Conservation (phyloP, 2,888 invertebrate genomes). For the Chironomus tentans region DNA sequence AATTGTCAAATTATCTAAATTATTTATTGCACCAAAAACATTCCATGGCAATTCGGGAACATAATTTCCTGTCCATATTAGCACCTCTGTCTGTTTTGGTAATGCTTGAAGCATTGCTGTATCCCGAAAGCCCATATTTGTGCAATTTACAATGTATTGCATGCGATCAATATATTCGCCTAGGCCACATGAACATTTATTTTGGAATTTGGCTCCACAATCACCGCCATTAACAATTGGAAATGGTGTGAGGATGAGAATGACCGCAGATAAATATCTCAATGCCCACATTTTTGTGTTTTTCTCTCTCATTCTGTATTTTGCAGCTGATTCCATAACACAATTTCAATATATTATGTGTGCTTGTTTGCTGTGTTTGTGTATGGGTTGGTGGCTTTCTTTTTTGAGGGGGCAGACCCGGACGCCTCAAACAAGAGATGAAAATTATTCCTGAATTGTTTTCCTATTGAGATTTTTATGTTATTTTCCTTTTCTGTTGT, state of each 20-base stretch:
- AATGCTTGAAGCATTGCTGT: constrained; percentile 51
- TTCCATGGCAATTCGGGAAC: constrained; percentile 57
- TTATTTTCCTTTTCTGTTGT: background rate
- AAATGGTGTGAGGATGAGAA: background rate
- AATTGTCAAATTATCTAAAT: constrained; percentile 49
- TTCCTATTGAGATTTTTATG: background rate
- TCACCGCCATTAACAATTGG: constrained; percentile 23
- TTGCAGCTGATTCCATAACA: background rate
- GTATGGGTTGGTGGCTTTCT: background rate
- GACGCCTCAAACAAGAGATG: background rate
- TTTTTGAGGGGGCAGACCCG: background rate
- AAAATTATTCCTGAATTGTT: background rate
- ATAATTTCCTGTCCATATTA: constrained; percentile 63
- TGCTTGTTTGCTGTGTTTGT: background rate
- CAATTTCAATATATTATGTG: background rate
- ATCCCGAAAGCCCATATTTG: constrained; percentile 50
- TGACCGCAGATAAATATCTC: constrained; percentile 22
- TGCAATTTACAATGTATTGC: constrained; percentile 60
- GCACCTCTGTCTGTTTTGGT: constrained; percentile 55
- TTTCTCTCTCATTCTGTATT: background rate
- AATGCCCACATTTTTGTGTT: constrained; percentile 16
- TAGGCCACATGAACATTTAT: constrained; percentile 49
- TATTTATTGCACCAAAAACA: constrained; percentile 55
- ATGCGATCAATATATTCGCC: constrained; percentile 31
- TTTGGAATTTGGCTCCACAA: constrained; percentile 44